A percentile compares a stretch with the other conserved stretches of the same genome.
phyloP scores from a whole-genome alignment of 2,888 invertebrate species.

The Argyra leucocephala region DNA sequence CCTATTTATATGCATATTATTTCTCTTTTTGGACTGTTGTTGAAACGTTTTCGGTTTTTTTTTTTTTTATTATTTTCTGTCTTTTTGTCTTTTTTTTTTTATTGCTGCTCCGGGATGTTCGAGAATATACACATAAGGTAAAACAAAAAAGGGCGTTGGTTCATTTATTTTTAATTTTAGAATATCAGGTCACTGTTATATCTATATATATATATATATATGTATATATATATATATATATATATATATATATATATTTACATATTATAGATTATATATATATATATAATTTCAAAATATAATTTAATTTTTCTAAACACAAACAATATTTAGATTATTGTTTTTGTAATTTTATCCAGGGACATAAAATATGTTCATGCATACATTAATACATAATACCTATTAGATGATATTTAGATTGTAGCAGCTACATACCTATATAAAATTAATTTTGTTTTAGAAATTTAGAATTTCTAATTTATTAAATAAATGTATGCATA shows the following conservation, averaged over 20 bases:
- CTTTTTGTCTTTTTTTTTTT: neutral
- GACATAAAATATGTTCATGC: neutral
- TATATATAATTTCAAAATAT: neutral
- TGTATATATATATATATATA: neutral
- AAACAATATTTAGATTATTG: conserved; percentile 3
- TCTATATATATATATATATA: neutral
- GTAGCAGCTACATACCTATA: too few species aligned
- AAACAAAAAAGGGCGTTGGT: neutral
- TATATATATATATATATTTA: neutral
- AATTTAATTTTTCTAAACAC: neutral
- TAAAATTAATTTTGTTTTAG: too few species aligned
- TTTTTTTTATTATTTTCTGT: neutral
- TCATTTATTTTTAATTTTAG: conserved; percentile 6
- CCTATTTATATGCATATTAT: neutral
- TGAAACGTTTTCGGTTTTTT: neutral
- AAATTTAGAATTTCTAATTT: too few species aligned
- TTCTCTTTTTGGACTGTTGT: neutral
- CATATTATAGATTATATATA: too few species aligned
- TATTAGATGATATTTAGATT: too few species aligned
- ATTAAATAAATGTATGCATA: too few species aligned
- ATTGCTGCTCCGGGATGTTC: conserved; percentile 2
- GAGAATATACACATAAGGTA: too few species aligned
- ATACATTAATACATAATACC: neutral
- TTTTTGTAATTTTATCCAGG: neutral
- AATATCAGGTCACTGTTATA: conserved; percentile 2